Percentiles rank a stretch among this genome's conserved stretches.
These are phyloP conservation scores for Eupithecia insigniata DNA, from an alignment of 2,888 invertebrate species.

Conservation along the genomic window DNA sequence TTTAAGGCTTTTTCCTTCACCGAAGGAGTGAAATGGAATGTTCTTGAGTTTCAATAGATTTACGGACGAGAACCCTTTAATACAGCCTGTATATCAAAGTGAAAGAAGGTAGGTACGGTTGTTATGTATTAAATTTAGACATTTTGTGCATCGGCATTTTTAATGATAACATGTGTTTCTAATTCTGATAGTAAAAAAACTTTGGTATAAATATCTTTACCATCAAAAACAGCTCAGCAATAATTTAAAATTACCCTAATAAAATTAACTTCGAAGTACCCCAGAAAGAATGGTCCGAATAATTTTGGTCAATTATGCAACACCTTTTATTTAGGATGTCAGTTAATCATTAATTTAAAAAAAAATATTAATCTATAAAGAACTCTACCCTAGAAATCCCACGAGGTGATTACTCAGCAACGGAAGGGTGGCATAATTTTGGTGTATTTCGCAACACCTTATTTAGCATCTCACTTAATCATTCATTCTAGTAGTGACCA, in stretches of 20 bases:
- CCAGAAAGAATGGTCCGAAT: neutral
- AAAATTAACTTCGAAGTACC: neutral
- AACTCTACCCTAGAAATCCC: no score
- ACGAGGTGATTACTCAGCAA: no score
- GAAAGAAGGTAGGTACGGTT: neutral
- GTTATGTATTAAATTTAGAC: neutral
- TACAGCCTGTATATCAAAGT: neutral
- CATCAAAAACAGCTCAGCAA: no score
- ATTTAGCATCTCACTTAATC: neutral
- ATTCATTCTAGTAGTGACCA: neutral
- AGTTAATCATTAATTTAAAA: neutral
- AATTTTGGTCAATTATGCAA: neutral
- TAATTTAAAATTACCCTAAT: no score
- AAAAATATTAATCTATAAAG: no score
- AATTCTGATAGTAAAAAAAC: neutral
- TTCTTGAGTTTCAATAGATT: neutral
- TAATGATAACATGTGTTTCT: neutral
- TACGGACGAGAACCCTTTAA: neutral
- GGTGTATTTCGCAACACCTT: neutral
- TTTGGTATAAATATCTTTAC: no score
- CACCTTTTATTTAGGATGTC: neutral
- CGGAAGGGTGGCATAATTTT: neutral
- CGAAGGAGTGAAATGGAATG: neutral
- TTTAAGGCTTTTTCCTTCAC: conserved; percentile 27
- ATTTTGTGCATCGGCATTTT: neutral